phyloP scores from a whole-genome alignment of 2,888 invertebrate species.

The Hyposoter didymator region DNA sequence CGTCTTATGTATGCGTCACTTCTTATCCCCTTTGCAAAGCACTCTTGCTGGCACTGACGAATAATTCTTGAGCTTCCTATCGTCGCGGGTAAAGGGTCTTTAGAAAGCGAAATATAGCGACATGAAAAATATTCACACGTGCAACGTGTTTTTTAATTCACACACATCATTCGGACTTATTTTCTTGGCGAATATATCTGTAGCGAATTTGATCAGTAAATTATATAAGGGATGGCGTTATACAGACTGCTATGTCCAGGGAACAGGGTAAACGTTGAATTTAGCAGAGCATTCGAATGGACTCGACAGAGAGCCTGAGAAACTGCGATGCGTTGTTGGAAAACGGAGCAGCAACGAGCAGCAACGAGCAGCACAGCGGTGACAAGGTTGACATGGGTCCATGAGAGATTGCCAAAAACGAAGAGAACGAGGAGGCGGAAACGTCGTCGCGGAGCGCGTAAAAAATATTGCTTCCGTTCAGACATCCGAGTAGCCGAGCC shows the following conservation, averaged over 20 bases:
- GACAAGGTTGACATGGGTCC: slow-evolving; percentile 16
- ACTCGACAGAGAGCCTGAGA: not conserved
- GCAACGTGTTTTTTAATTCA: not conserved
- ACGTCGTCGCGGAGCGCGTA: slow-evolving; percentile 65
- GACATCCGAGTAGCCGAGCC: slow-evolving; percentile 65
- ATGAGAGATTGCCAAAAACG: slow-evolving; percentile 35
- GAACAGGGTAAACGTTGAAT: not conserved
- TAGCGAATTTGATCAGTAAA: not conserved
- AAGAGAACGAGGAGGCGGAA: not conserved
- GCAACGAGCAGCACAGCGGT: not conserved
- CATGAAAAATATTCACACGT: not conserved
- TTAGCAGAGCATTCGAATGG: not conserved
- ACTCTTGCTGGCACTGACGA: slow-evolving; percentile 48
- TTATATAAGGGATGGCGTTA: not conserved
- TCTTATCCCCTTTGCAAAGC: slow-evolving; percentile 41
- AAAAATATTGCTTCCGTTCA: slow-evolving; percentile 76
- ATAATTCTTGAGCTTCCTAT: slow-evolving; percentile 33
- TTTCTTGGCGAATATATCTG: not conserved
- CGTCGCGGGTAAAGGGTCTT: slow-evolving; percentile 2
- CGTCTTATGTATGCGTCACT: slow-evolving; percentile 38
- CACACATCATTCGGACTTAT: not conserved
- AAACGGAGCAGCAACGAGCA: not conserved
- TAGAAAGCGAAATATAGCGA: slow-evolving; percentile 15
- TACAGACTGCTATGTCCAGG: not conserved
- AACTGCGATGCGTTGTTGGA: slow-evolving; percentile 1